A percentile compares a stretch with the other conserved stretches of the same genome.
phyloP scores from a whole-genome alignment of 1,140 invertebrate species.

The Drosophila watanabei region DNA sequence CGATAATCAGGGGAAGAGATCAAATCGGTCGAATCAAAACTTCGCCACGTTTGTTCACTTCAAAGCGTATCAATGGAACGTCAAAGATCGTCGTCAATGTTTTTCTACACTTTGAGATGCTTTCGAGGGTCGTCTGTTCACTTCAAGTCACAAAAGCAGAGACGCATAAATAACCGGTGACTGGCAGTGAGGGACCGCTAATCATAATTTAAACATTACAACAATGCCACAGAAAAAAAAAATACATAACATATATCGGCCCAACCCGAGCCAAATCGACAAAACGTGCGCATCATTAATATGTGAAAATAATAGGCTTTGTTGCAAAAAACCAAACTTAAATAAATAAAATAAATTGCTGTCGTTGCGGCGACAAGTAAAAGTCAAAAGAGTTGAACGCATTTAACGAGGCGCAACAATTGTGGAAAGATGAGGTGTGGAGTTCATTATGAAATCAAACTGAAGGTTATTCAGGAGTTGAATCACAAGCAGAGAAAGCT shows the following conservation, averaged over 20 bases:
- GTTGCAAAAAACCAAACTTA: conserved; percentile 26
- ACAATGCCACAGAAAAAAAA: conserved; percentile 41
- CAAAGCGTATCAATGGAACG: conserved; percentile 20
- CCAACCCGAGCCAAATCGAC: conserved; percentile 42
- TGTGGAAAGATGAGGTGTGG: not conserved
- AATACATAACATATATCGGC: not conserved
- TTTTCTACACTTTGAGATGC: conserved; percentile 14
- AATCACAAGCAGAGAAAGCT: conserved; percentile 8
- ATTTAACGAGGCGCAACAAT: conserved; percentile 68
- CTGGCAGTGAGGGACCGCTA: conserved; percentile 73
- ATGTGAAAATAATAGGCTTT: conserved; percentile 72
- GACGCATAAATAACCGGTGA: conserved; percentile 59
- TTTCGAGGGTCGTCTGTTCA: conserved; percentile 45
- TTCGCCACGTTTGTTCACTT: conserved; percentile 70
- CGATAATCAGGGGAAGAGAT: conserved; percentile 15
- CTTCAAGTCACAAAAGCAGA: conserved; percentile 44
- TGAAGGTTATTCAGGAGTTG: conserved; percentile 14
- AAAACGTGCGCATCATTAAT: conserved; percentile 76
- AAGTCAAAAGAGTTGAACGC: conserved; percentile 41
- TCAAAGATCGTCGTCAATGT: conserved; percentile 23
- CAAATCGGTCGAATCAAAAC: conserved; percentile 69
- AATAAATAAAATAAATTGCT: conserved; percentile 35
- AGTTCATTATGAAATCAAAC: conserved; percentile 9
- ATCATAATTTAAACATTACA: conserved; percentile 77
- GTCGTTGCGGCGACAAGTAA: conserved; percentile 35